phyloP scores from a whole-genome alignment of 2,113 vertebrate species.

The Myodes glareolus region DNA sequence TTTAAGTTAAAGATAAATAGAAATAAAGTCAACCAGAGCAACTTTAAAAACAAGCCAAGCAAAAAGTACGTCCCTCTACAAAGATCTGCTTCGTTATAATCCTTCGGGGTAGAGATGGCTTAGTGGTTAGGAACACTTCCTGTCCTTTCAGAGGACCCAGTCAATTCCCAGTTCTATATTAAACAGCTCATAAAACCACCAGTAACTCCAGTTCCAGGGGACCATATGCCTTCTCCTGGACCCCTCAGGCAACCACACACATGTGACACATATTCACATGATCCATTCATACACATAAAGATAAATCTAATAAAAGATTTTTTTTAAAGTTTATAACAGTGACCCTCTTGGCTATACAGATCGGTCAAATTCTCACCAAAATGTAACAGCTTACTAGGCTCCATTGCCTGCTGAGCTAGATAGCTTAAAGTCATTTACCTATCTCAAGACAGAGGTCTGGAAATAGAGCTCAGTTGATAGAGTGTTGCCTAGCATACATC shows the following conservation, averaged over 20 bases:
- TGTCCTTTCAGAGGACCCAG: background rate
- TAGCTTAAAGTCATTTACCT: too few relatives aligned
- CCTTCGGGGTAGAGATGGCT: background rate
- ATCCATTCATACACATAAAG: background rate
- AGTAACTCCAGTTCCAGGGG: background rate
- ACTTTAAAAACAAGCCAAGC: background rate
- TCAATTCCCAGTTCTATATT: background rate
- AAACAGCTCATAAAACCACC: background rate
- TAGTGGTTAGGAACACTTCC: background rate
- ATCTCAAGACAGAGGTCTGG: background rate
- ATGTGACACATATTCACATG: background rate
- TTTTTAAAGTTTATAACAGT: background rate
- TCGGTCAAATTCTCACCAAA: background rate
- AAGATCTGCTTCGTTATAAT: background rate
- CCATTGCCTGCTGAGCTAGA: background rate
- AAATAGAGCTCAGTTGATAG: background rate
- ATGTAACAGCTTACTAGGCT: background rate
- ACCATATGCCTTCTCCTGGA: background rate
- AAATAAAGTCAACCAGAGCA: slow-evolving; percentile 46
- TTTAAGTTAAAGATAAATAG: slow-evolving; percentile 17
- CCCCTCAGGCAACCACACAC: background rate
- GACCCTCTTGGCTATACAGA: background rate
- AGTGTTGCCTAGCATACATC: background rate
- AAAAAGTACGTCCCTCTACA: background rate
- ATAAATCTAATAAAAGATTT: background rate